phyloP scores from a whole-genome alignment of 1,140 invertebrate genomes.

The Drosophila mojavensis region DNA sequence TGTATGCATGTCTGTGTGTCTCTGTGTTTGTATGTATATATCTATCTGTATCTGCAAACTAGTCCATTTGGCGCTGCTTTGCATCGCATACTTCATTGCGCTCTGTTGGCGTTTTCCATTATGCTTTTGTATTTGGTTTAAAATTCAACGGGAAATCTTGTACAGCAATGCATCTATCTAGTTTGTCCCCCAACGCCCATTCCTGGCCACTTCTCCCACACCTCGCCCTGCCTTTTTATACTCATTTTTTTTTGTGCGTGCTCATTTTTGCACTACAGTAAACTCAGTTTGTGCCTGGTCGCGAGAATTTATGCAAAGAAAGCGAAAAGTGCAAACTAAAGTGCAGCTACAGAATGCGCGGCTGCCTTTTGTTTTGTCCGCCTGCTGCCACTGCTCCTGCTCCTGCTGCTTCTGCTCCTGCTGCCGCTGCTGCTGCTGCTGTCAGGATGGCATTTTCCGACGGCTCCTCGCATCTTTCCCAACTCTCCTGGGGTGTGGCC shows the following conservation, averaged over 20 bases:
- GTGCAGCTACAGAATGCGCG: conserved; percentile 74
- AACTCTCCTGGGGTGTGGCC: background rate
- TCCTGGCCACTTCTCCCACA: background rate
- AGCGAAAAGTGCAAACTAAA: conserved; percentile 82
- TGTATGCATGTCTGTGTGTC: background rate
- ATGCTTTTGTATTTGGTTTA: conserved; percentile 72
- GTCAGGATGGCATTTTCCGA: conserved; percentile 18
- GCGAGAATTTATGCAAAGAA: conserved; percentile 80
- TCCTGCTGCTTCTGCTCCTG: background rate
- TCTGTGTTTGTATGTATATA: background rate
- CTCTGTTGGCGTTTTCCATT: conserved; percentile 74
- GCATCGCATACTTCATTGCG: conserved; percentile 74
- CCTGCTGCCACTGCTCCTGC: background rate
- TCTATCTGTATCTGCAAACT: conserved; percentile 39
- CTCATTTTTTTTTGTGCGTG: conserved; percentile 69
- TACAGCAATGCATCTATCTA: conserved; percentile 53
- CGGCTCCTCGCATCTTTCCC: background rate
- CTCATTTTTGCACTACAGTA: conserved; percentile 72
- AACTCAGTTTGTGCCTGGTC: conserved; percentile 59
- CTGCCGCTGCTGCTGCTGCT: conserved; percentile 1
- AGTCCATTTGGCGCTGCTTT: conserved; percentile 61
- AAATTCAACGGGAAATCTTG: conserved; percentile 73
- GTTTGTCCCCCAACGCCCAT: background rate
- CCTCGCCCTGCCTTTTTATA: conserved; percentile 23
- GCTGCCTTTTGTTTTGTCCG: conserved; percentile 74